phyloP scores from a whole-genome alignment of 2,797 vertebrate genomes.

The Arnoldichthys spilopterus region DNA sequence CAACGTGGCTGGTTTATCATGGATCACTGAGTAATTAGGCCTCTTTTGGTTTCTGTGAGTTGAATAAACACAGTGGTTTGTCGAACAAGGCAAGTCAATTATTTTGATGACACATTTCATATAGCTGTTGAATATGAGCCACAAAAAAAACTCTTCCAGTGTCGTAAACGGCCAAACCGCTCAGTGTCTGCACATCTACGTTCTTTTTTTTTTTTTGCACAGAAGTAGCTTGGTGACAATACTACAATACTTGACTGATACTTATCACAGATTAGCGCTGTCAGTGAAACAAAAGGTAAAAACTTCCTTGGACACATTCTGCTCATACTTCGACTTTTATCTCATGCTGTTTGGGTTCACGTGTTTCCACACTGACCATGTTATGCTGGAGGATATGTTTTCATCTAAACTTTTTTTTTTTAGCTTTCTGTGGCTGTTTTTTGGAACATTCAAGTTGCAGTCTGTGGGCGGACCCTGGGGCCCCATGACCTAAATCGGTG shows the following conservation, averaged over 20 bases:
- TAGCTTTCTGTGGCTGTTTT: neutral
- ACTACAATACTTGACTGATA: neutral
- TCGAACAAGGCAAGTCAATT: neutral
- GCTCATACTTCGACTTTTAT: conserved; percentile 22
- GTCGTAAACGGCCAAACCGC: neutral
- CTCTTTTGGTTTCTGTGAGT: neutral
- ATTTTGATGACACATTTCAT: neutral
- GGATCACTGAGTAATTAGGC: neutral
- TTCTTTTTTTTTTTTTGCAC: conserved; percentile 10
- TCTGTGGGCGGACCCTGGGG: neutral
- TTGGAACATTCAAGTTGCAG: neutral
- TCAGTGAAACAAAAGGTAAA: neutral
- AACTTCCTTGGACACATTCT: conserved; percentile 18
- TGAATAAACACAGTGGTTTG: neutral
- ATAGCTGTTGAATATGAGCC: neutral
- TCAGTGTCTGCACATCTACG: conserved; percentile 8
- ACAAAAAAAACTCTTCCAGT: neutral
- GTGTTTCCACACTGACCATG: conserved; percentile 29
- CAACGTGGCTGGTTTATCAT: neutral
- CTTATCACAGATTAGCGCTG: neutral
- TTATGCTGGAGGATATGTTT: conserved; percentile 21
- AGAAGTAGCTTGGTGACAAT: neutral
- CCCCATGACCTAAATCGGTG: neutral
- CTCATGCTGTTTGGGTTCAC: neutral
- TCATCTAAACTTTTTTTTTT: neutral